A percentile compares a stretch with the other conserved stretches of the same genome.
Conservation (phyloP, 35 echinoderm and acorn worm genomes). For the Stichopus chloronotus region DNA sequence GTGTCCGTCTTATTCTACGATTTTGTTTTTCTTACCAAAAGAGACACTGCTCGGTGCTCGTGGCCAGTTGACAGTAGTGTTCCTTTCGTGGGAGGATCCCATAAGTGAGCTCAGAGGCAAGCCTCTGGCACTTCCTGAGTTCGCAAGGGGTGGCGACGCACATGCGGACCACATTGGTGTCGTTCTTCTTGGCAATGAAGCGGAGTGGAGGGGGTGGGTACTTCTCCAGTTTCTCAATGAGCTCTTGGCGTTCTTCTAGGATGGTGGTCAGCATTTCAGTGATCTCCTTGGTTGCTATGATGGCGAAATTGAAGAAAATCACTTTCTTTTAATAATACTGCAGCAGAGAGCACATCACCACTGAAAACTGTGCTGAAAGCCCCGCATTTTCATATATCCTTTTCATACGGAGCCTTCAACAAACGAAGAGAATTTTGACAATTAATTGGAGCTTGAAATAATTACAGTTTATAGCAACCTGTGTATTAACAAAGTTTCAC, state of each 20-base stretch:
- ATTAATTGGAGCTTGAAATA: background rate
- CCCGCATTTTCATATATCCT: background rate
- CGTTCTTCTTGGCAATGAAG: slow-evolving; percentile 39
- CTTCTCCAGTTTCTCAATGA: slow-evolving; percentile 55
- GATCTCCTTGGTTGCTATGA: slow-evolving; percentile 29
- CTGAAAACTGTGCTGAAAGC: background rate
- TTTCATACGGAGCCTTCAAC: too few species aligned
- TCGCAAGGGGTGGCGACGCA: slow-evolving; percentile 77
- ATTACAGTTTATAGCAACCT: background rate
- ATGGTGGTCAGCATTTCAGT: slow-evolving; percentile 28
- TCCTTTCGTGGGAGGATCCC: slow-evolving; percentile 76
- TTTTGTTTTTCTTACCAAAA: slow-evolving; percentile 76
- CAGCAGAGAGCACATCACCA: background rate
- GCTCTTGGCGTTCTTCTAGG: slow-evolving; percentile 57
- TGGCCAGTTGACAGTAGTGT: slow-evolving; percentile 65
- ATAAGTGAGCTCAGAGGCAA: slow-evolving; percentile 88
- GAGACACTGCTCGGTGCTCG: slow-evolving; percentile 75
- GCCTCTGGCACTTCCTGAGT: slow-evolving; percentile 84
- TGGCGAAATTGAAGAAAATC: background rate
- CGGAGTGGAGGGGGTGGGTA: slow-evolving; percentile 57
- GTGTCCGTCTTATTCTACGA: too few species aligned
- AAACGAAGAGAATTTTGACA: background rate
- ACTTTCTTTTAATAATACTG: background rate
- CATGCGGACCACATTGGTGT: slow-evolving; percentile 67
- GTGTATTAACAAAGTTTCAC: too few species aligned